Evolutionary conservation across 2,888 invertebrate species (phyloP), one percentile per base, ranked within the genome.

Genomic region (Nebria salina): DNA sequence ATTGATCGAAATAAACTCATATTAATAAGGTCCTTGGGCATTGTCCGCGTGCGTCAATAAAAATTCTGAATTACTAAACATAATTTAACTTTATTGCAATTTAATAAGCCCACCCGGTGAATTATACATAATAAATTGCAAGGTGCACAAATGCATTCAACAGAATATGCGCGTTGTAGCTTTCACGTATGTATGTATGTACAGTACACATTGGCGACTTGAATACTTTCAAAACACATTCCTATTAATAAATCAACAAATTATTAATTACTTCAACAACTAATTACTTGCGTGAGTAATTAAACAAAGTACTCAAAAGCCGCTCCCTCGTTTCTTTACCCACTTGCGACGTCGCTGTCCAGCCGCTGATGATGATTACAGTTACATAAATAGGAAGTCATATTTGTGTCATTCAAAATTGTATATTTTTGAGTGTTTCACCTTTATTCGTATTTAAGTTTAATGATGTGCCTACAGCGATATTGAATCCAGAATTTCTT

Each of bases 211-310:
- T 20, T 20, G 20, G 20, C 20, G 20, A 20, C 20, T 65, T 75
- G 26, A 20, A 34, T 41, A 81, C 81, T 81, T 81, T 81, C 81
- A 81, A 81, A 75, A 76, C 20, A 65, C 73, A 81, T 76, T 72
- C 72, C 76, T 26, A 41, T 54, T 65, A 65, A 81, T 81, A 76
- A 76, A 81, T 81, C 81, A 81, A 81, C 81, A 76, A 81, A 81
- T 81, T 81, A 81, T 81, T 81, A 81, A 81, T 81, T 81, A 81
- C 81, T 76, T 81, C 81, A 76, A 65, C 81, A 76, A 73, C 76
- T 81, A 81, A 81, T 81, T 81, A 81, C 76, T 76, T 75, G 75
- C 75, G 75, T 80, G 75, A 64, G 80, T 80, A 80, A 80, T 80
- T 80, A 80, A 80, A 80, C 75, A 80, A 15, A 80, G 54, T 75